Evolutionary conservation across 2,113 vertebrate genomes (phyloP).

Genomic region (Mustela nigripes): DNA sequence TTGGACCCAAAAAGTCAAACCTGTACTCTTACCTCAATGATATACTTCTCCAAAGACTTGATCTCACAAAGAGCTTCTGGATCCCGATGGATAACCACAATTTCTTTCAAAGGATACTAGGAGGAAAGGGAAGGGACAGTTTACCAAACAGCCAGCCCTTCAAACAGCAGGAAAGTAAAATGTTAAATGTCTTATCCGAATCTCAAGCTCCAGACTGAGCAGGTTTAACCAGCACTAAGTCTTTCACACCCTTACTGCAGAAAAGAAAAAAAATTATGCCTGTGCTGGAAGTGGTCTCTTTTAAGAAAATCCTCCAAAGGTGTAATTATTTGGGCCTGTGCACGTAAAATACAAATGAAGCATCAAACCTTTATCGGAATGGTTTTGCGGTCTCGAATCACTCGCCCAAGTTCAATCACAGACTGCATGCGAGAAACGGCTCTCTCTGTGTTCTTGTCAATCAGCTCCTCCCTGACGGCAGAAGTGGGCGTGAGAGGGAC

Average conservation of each 20-base stretch:
- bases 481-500: conserved; percentile 1
- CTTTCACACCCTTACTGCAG: not conserved
- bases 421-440: conserved; percentile 97
- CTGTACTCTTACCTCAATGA: conserved; percentile 93
- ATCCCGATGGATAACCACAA: conserved; percentile 97
- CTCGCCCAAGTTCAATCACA: conserved; percentile 97
- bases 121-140: not conserved
- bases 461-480: conserved; percentile 92
- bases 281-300: not conserved
- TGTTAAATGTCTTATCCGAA: not conserved
- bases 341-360: not conserved
- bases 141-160: not conserved
- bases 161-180: conserved; percentile 5
- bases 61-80: conserved; percentile 94
- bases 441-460: conserved; percentile 96
- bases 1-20: not conserved
- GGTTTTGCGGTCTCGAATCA: conserved; percentile 97
- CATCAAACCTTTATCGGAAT: conserved; percentile 95
- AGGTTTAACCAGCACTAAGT: not conserved
- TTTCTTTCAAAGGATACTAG: conserved; percentile 98
- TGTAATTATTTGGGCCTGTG: not conserved
- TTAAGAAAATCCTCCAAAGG: conserved; percentile 42
- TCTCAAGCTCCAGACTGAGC: not conserved
- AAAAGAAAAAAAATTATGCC: not conserved
- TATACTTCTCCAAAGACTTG: conserved; percentile 95